Evolutionary conservation across 2,888 invertebrate genomes (phyloP).

Genomic region (Cephus runcator): DNA sequence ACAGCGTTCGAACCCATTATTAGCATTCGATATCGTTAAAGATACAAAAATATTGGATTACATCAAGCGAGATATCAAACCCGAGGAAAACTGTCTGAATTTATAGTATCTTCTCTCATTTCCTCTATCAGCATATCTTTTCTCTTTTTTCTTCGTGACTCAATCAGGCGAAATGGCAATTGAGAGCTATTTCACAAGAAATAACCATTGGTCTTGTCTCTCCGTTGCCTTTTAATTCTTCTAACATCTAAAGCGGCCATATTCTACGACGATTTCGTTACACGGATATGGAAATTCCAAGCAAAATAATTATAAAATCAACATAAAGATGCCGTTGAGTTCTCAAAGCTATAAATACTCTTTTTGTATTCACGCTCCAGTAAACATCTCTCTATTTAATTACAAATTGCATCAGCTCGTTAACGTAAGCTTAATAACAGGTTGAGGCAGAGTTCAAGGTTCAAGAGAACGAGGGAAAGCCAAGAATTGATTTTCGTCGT

Average conservation of each 20-base stretch:
- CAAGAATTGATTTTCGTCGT: too few relatives aligned
- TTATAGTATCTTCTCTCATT: background rate
- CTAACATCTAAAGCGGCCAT: too few relatives aligned
- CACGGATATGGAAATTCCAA: too few relatives aligned
- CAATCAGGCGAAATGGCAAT: background rate
- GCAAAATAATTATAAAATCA: too few relatives aligned
- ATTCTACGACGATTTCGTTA: too few relatives aligned
- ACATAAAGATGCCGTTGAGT: too few relatives aligned
- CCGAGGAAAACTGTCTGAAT: background rate
- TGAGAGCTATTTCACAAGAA: background rate
- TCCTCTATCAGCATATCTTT: background rate
- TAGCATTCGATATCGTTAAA: too few relatives aligned
- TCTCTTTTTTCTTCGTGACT: background rate
- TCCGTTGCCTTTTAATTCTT: too few relatives aligned
- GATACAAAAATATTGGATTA: too few relatives aligned
- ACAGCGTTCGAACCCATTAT: too few relatives aligned
- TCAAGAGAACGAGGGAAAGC: background rate
- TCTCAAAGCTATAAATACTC: too few relatives aligned
- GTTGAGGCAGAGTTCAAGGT: background rate
- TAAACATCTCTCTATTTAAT: background rate
- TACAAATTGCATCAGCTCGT: background rate
- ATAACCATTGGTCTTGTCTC: background rate
- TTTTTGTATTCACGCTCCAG: too few relatives aligned
- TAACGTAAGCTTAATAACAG: constrained; percentile 3
- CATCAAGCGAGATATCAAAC: background rate